These are phyloP conservation scores for Acanthosoma haemorrhoidale DNA, from an alignment of 2,888 invertebrate species.

Conservation along the genomic window DNA sequence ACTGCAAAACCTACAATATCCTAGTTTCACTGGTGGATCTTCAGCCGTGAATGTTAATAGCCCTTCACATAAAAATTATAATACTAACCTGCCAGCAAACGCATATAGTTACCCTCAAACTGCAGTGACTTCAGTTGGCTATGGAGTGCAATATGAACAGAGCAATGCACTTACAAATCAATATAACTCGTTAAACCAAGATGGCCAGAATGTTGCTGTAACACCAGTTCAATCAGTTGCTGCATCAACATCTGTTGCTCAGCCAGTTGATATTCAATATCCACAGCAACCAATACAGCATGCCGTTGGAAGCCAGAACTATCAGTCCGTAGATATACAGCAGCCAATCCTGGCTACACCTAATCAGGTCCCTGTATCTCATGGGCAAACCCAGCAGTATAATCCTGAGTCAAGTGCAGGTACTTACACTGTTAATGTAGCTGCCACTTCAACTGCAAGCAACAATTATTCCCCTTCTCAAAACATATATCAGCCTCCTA, in stretches of 20 bases:
- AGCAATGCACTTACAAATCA: not conserved
- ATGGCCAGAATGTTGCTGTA: not conserved
- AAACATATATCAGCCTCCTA: not conserved
- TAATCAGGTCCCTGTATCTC: conserved; percentile 42
- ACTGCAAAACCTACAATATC: conserved; percentile 22
- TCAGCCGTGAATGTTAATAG: not conserved
- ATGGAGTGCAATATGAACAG: conserved; percentile 10
- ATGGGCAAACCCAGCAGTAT: not conserved
- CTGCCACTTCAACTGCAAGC: not conserved
- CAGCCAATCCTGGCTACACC: conserved; percentile 41
- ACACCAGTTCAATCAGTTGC: not conserved
- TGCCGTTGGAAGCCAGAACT: not conserved
- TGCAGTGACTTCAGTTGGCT: not conserved
- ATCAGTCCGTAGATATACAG: not conserved
- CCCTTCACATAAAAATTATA: not conserved
- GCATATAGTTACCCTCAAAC: conserved; percentile 11
- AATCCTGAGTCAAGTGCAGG: not conserved
- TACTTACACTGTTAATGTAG: not conserved
- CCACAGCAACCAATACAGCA: not conserved
- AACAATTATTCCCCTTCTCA: not conserved
- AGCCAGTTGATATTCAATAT: not conserved
- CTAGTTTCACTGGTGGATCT: not conserved
- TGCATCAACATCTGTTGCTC: conserved; percentile 10
- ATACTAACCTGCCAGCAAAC: not conserved
- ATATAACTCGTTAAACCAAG: not conserved